Evolutionary conservation across 2,888 invertebrate genomes (phyloP), one percentile per base, ranked within the genome.

Genomic region (Perdita meconis): DNA sequence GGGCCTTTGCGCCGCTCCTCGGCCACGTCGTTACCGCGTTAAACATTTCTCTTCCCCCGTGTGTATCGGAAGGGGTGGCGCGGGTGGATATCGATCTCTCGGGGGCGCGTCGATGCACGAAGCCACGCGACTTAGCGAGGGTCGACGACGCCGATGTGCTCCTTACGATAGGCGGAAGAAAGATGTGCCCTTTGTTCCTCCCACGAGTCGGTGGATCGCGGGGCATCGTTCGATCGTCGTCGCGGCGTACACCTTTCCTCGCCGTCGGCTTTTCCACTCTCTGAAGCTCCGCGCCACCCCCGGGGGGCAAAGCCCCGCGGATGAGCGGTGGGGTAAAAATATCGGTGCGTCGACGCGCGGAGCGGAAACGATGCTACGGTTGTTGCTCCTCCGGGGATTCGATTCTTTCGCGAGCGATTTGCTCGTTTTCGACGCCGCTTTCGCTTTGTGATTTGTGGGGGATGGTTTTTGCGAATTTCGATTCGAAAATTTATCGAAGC

Each of bases 1-100:
- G 72, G 66, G 80, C 76, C 76, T 80, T 80, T 81, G 73, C 80
- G 56, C 75, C 80, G 56, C 75, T 80, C 80, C 69, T 72, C 71
- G 53, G 22, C 69, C 56, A 69, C 81, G 76, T 81, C 81, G 73
- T 81, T 81, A 81, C 81, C 69, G 60, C 76, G 81, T 80, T 81
- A 81, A 81, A 80, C 81, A 81, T 40, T 73, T 68, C 30, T 59
- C 76, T 30, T 59, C 80, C 72, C 77, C 73, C n/a, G n/a, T n/a
- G n/a, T n/a, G n/a, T 71, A 75, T 79, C 74, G 65, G 56, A n/a
- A n/a, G n/a, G 57, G 56, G 61, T 55, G n/a, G 51, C 2, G 6
- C 2, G n/a, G n/a, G n/a, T 67, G 68, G 59, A 59, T 81, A 81
- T 81, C 81, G 81, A 81, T 81, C 81, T 72, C 44, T 34, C 16